Evolutionary conservation across 92 coral and sea anemone species (phyloP).

Genomic region (Umimayanthus kanabou): DNA sequence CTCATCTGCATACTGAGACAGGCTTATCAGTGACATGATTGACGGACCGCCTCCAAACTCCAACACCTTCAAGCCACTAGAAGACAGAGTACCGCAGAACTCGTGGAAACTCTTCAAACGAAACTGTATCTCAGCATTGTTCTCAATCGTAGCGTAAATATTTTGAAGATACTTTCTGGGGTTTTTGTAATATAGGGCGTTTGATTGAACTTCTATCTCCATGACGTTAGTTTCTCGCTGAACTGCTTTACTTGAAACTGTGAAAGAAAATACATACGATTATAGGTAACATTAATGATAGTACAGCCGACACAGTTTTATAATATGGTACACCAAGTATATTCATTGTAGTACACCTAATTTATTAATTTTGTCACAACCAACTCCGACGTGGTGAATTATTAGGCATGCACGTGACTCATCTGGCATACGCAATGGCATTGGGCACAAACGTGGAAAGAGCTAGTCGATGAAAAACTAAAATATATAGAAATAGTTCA

Average conservation of each 20-base stretch:
- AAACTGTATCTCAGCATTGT: not conserved
- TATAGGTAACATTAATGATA: too few species aligned
- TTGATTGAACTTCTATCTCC: not conserved
- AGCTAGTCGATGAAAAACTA: too few species aligned
- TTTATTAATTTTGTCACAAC: too few species aligned
- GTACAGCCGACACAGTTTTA: too few species aligned
- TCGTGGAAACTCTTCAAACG: not conserved
- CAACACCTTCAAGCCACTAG: not conserved
- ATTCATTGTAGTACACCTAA: too few species aligned
- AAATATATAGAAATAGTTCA: too few species aligned
- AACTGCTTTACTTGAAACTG: not conserved
- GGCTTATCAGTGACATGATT: not conserved
- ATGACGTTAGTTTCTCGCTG: not conserved
- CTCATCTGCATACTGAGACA: not conserved
- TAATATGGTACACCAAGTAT: too few species aligned
- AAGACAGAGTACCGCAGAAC: not conserved
- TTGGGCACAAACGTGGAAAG: too few species aligned
- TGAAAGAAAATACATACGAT: not conserved
- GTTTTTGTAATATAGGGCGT: not conserved
- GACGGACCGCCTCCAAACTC: conserved; percentile 1
- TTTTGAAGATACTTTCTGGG: not conserved
- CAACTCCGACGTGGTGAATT: too few species aligned
- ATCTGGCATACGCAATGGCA: too few species aligned
- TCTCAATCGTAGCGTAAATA: not conserved
- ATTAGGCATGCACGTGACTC: too few species aligned